Conservation (phyloP, 2,797 vertebrate genomes). For the Acanthurus tractus region DNA sequence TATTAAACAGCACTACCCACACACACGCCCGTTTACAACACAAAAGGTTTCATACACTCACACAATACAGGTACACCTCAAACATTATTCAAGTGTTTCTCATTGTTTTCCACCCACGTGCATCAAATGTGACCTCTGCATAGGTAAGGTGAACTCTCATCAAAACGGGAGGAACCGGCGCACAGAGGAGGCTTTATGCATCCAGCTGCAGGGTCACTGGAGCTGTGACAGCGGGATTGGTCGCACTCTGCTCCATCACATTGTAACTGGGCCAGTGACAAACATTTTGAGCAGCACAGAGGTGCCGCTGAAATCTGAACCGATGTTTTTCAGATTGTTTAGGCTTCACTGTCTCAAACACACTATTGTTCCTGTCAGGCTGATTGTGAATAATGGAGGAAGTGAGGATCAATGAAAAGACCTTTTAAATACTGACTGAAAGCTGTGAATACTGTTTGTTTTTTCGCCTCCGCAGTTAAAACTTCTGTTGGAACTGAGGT, state of each 20-base stretch:
- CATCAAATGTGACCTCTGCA: constrained; percentile 39
- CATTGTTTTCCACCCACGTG: constrained; percentile 50
- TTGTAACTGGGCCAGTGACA: constrained; percentile 36
- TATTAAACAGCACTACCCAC: constrained; percentile 47
- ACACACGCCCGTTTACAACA: constrained; percentile 36
- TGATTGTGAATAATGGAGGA: constrained; percentile 7
- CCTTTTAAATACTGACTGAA: constrained; percentile 11
- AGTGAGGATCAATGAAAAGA: not conserved
- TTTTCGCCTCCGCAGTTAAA: constrained; percentile 8
- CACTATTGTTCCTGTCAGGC: not conserved
- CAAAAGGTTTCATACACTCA: constrained; percentile 11
- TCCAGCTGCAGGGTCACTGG: constrained; percentile 6
- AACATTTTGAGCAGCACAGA: constrained; percentile 41
- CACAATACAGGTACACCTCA: constrained; percentile 51
- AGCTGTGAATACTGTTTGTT: constrained; percentile 2
- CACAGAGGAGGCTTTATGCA: constrained; percentile 14
- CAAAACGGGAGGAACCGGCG: constrained; percentile 10
- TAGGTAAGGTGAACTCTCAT: constrained; percentile 31
- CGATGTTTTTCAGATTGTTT: not conserved
- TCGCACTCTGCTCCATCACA: constrained; percentile 7
- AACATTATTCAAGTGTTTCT: constrained; percentile 45
- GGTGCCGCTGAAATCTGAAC: constrained; percentile 37
- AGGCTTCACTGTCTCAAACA: not conserved
- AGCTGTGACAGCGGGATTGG: constrained; percentile 19
- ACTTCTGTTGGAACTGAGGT: not conserved